phyloP scores from a whole-genome alignment of 1,140 invertebrate species.

The Drosophila asahinai region DNA sequence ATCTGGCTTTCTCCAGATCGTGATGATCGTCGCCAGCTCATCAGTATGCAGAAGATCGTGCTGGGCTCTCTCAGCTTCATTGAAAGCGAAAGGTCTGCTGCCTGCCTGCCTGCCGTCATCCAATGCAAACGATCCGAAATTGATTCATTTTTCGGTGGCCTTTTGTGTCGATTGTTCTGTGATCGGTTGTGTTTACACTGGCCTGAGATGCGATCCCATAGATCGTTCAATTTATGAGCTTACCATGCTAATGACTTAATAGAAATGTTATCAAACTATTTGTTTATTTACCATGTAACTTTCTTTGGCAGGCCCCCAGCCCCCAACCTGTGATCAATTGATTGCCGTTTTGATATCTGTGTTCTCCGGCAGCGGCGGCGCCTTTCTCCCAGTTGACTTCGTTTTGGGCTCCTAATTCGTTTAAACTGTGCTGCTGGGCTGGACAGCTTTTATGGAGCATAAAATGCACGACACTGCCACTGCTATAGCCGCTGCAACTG shows the following conservation, averaged over 20 bases:
- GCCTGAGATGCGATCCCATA: slow-evolving; percentile 9
- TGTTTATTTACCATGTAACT: slow-evolving; percentile 55
- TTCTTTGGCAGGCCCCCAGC: slow-evolving; percentile 45
- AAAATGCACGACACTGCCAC: slow-evolving; percentile 73
- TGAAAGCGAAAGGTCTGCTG: slow-evolving; percentile 77
- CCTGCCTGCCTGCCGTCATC: slow-evolving; percentile 50
- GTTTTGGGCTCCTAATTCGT: slow-evolving; percentile 78
- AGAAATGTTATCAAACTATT: slow-evolving; percentile 63
- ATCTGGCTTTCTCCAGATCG: slow-evolving; percentile 69
- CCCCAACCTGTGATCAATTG: slow-evolving; percentile 12
- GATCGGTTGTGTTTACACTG: slow-evolving; percentile 47
- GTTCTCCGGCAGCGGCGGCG: slow-evolving; percentile 17
- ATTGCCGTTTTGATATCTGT: slow-evolving; percentile 27
- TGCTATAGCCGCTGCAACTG: slow-evolving; percentile 4
- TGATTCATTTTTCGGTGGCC: slow-evolving; percentile 61
- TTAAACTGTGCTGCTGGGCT: slow-evolving; percentile 70
- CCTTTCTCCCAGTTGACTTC: slow-evolving; percentile 71
- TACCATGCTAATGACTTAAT: slow-evolving; percentile 70
- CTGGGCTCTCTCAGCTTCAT: slow-evolving; percentile 45
- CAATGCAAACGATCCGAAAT: slow-evolving; percentile 51
- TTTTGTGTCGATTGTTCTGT: slow-evolving; percentile 51
- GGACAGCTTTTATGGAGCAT: slow-evolving; percentile 79
- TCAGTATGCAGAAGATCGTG: slow-evolving; percentile 73
- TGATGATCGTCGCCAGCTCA: slow-evolving; percentile 65
- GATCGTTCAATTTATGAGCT: slow-evolving; percentile 63